Conservation (phyloP, 2,888 invertebrate genomes). For the Neocrepidodera transversa region DNA sequence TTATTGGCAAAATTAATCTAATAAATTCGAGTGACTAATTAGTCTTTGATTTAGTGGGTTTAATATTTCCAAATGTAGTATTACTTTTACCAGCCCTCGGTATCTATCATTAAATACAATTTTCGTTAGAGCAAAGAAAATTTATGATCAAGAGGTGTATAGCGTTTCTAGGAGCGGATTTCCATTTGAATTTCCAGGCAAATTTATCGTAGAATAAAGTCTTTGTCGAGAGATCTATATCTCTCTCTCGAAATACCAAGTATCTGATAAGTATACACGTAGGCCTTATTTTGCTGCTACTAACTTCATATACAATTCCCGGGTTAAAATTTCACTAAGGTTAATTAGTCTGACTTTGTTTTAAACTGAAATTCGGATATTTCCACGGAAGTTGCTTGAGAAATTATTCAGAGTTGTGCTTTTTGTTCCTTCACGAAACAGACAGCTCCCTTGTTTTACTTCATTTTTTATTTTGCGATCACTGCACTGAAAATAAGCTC, state of each 20-base stretch:
- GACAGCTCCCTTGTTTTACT: too few species aligned
- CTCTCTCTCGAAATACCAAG: conserved; percentile 12
- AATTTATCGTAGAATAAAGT: conserved; percentile 24
- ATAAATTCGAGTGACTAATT: too few species aligned
- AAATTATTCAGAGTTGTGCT: not conserved
- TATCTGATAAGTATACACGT: conserved; percentile 22
- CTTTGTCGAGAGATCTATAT: conserved; percentile 26
- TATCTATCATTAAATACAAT: conserved; percentile 17
- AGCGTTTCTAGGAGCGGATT: conserved; percentile 25
- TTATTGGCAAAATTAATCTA: too few species aligned
- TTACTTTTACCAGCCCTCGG: not conserved
- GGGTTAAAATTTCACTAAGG: not conserved
- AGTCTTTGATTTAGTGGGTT: too few species aligned
- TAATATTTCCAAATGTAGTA: not conserved
- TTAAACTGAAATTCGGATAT: conserved; percentile 12
- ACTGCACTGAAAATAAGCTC: too few species aligned
- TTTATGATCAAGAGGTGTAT: conserved; percentile 23
- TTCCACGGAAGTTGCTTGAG: not conserved
- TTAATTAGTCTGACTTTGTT: not conserved
- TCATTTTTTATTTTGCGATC: too few species aligned
- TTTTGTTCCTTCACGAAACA: not conserved
- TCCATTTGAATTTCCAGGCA: conserved; percentile 25
- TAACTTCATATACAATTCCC: conserved; percentile 17
- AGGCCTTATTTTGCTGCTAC: conserved; percentile 15
- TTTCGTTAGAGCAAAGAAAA: conserved; percentile 22